Conservation (phyloP, 2,113 vertebrate species). For the Apus apus region DNA sequence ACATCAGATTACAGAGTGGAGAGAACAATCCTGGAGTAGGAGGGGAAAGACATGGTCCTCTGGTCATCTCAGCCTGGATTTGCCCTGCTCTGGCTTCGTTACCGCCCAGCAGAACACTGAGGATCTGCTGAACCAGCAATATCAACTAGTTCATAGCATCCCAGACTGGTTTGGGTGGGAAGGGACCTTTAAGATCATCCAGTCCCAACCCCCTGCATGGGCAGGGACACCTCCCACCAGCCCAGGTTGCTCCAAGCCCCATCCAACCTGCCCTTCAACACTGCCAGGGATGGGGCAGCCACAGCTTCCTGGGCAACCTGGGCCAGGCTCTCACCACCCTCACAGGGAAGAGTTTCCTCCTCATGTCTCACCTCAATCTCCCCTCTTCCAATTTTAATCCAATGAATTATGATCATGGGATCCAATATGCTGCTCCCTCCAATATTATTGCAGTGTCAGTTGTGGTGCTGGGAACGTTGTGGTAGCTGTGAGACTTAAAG, state of each 20-base stretch:
- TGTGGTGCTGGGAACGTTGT: not conserved
- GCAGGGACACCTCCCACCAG: no score
- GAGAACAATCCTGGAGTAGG: not conserved
- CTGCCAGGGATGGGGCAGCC: no score
- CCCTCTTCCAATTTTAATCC: no score
- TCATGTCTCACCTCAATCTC: no score
- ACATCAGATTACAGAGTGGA: not conserved
- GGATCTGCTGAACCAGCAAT: not conserved
- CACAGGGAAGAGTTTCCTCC: no score
- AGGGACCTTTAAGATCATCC: no score
- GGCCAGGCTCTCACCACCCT: no score
- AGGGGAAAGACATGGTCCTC: not conserved
- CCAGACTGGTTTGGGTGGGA: no score
- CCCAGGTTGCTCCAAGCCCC: no score
- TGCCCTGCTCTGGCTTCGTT: not conserved
- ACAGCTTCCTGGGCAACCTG: no score
- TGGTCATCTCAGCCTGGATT: not conserved
- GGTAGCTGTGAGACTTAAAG: not conserved
- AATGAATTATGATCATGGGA: rapidly evolving
- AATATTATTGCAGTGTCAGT: not conserved
- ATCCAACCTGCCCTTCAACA: no score
- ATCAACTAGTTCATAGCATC: not conserved
- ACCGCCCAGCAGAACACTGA: not conserved
- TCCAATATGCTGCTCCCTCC: not conserved
- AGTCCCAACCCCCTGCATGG: no score